Base-by-base conservation (phyloP, 2,113 vertebrate genomes). In the Speoplatyrhinus poulsoni region DNA sequence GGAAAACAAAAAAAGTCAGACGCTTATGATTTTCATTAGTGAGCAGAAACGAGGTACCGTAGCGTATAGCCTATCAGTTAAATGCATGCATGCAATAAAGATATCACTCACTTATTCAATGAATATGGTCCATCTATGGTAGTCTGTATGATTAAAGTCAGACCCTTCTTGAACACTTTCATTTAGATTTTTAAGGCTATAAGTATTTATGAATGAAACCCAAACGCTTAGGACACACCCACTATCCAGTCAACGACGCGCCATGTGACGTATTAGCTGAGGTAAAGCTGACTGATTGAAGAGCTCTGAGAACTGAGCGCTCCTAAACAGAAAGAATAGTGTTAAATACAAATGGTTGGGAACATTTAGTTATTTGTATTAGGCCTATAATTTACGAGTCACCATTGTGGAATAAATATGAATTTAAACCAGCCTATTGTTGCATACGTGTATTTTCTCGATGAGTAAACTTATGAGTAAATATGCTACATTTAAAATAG, bases 181-280 rank as follows among this genome's bases (percentile, higher is more conserved):
- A 90, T 90, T 90, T 89, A 75, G 81, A 81, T 89, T 87, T 76
- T 75, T 81, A 88, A 84, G 81, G 81, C 84, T 78, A 80, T 83
- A 87, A 87, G 86, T 91, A 93, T 93, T 94, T 93, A 94, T 94
- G 93, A 93, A 93, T 93, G 92, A 91, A 93, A 87, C 81, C 87
- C 77, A 82, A 57, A 73, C 48, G 84, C 65, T 83, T 77, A 89
- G 76, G 90, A 84, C 89, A 91, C 93, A 81, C 93, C 93, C 90
- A 92, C 91, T 70, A 72, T 76, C 62, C 77, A 73, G 87, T 86
- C 81, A 77, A 77, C 79, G 80, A 76, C 84, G 69, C 83, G 72
- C 71, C 85, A 81, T 74, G 85, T 93, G 90, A 93, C 87, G 78
- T 82, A 66, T 54, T 52, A 56, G 65, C 80, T 67, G 88, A 84